Evolutionary conservation across 2,888 invertebrate species (phyloP).

Genomic region (Mellilla xanthometata): DNA sequence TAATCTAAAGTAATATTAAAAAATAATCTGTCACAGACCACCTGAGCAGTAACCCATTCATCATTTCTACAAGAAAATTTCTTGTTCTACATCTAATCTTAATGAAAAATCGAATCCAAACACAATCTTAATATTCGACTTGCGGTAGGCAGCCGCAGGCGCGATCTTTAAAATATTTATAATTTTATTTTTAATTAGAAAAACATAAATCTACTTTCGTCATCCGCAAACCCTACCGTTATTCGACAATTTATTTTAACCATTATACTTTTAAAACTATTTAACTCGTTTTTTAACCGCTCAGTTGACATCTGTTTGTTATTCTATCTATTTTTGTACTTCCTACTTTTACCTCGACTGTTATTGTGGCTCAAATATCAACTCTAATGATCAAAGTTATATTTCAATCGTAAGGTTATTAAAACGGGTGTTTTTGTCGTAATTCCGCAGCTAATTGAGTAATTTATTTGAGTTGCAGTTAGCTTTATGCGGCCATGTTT

Average conservation of each 20-base stretch:
- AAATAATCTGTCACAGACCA: too few species aligned
- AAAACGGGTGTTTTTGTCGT: constrained; percentile 47
- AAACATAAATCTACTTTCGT: constrained; percentile 31
- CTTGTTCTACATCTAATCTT: too few species aligned
- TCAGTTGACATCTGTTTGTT: constrained; percentile 67
- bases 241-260: constrained; percentile 43
- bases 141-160: constrained; percentile 5
- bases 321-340: constrained; percentile 67
- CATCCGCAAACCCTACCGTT: constrained; percentile 40
- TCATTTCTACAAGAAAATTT: too few species aligned
- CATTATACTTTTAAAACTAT: not conserved
- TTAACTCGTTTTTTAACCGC: constrained; percentile 42
- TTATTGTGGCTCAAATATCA: constrained; percentile 69
- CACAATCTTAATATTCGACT: too few species aligned
- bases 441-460: constrained; percentile 58
- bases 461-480: constrained; percentile 58
- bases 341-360: constrained; percentile 49
- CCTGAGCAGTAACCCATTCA: too few species aligned
- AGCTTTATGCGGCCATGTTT: constrained; percentile 38
- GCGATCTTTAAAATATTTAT: constrained; percentile 3
- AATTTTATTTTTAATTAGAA: constrained; percentile 10
- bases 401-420: constrained; percentile 55
- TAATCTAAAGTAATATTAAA: too few species aligned
- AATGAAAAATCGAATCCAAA: too few species aligned
- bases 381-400: constrained; percentile 60